Conservation (phyloP, 2,797 vertebrate genomes). For the Erpetoichthys calabaricus region DNA sequence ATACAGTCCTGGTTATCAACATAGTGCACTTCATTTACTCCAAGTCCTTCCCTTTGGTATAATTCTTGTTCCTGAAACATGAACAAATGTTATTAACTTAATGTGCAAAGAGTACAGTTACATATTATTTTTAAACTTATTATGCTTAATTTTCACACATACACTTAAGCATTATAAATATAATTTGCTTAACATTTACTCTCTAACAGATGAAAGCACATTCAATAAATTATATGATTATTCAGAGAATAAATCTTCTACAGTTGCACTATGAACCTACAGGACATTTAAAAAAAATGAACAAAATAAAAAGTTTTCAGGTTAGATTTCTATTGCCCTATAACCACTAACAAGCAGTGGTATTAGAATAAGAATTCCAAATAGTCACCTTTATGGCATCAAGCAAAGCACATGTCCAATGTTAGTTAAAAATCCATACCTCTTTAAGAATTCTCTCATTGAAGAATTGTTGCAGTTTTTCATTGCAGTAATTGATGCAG, state of each 20-base stretch:
- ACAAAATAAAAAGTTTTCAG: neutral
- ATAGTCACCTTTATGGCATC: too few species aligned
- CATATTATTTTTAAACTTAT: too few species aligned
- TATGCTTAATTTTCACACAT: too few species aligned
- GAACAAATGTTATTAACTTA: neutral
- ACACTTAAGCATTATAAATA: too few species aligned
- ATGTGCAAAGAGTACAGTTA: too few species aligned
- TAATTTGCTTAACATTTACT: too few species aligned
- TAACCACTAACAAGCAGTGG: too few species aligned
- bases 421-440: slow-evolving; percentile 44
- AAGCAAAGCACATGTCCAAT: too few species aligned
- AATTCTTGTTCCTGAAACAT: slow-evolving; percentile 79
- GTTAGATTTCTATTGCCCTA: neutral
- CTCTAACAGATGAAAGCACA: too few species aligned
- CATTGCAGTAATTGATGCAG: slow-evolving; percentile 98
- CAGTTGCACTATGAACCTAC: neutral
- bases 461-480: slow-evolving; percentile 97
- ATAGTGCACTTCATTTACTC: slow-evolving; percentile 93
- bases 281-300: slow-evolving; percentile 1
- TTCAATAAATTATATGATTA: too few species aligned
- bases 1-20: slow-evolving; percentile 98
- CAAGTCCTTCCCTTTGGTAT: slow-evolving; percentile 84
- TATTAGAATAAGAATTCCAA: too few species aligned
- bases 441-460: slow-evolving; percentile 96
- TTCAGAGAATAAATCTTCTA: too few species aligned